Evolutionary conservation across 2,888 invertebrate species (phyloP), one percentile per base, ranked within the genome.

Genomic region (Dynastes maya): DNA sequence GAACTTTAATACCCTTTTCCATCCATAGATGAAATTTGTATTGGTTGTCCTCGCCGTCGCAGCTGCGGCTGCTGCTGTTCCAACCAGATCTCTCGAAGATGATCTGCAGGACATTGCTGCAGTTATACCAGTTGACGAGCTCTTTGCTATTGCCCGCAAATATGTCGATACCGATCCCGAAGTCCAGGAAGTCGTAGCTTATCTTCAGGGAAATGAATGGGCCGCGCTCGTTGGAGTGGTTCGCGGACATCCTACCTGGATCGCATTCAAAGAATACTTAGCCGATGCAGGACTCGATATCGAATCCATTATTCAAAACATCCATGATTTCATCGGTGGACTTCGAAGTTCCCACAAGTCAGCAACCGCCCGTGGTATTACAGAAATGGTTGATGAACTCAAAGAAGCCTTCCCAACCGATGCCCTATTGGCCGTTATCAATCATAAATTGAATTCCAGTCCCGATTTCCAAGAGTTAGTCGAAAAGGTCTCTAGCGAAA

Each of bases 161-260:
- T 82, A 84, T 74, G 11, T 82, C 11, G 70, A 80, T n/a, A 82
- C 70, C 67, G 85, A 85, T 72, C 76, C 78, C 5, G 83, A 84
- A 80, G 80, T 84, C 58, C 79, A 81, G 45, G 71, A 78, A 29
- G 81, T 83, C 51, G 78, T 85, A 1, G 37, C 40, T 6, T 85
- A 84, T 64, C 71, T 85, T 16, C 83, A 84, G 82, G 80, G 84
- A 27, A 27, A 70, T 3, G 84, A 84, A 78, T 85, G 84, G 81
- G 81, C 80, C 32, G 76, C 55, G 4, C 76, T 84, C 11, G 79
- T 82, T 9, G 80, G 76, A 16, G 63, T 37, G 11, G 79, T 83
- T 13, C 51, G 32, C 6, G 37, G 65, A 29, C 76, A 82, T 32
- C 81, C 78, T 13, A 78, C 68, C 13, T 81, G 78, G 61, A 61